phyloP scores from a whole-genome alignment of 2,797 vertebrate genomes.

The Gambelia wislizenii region DNA sequence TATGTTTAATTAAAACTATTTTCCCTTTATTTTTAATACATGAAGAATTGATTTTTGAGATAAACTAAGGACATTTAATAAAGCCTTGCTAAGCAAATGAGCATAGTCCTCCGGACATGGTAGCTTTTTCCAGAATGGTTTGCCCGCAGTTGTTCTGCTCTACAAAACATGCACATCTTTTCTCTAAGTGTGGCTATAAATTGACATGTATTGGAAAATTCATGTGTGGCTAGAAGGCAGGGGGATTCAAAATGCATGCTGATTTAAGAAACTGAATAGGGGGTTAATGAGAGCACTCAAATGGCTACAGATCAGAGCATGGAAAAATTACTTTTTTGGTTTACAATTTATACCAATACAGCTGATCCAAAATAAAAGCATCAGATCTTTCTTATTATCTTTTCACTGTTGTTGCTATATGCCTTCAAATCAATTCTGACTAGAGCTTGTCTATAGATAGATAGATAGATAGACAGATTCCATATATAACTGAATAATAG shows the following conservation, averaged over 20 bases:
- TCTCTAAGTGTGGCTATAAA: neutral
- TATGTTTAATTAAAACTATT: neutral
- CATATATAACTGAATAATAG: too few species aligned
- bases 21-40: conserved; percentile 15
- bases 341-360: too few species aligned
- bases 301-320: neutral
- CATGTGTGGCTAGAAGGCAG: neutral
- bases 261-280: neutral
- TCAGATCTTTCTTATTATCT: too few species aligned
- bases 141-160: neutral
- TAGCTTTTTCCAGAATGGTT: neutral
- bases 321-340: too few species aligned
- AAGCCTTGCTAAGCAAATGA: neutral
- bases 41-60: neutral
- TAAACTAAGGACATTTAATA: rapidly evolving
- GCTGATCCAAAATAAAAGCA: too few species aligned
- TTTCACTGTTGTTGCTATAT: too few species aligned
- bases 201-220: neutral
- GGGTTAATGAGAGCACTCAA: neutral
- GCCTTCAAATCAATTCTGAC: too few species aligned
- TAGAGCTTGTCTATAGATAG: too few species aligned
- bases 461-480: too few species aligned
- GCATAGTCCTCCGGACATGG: conserved; percentile 33
- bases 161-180: neutral
- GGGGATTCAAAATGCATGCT: neutral